Conservation (phyloP, 2,797 vertebrate species). For the Enteromius treurensis region DNA sequence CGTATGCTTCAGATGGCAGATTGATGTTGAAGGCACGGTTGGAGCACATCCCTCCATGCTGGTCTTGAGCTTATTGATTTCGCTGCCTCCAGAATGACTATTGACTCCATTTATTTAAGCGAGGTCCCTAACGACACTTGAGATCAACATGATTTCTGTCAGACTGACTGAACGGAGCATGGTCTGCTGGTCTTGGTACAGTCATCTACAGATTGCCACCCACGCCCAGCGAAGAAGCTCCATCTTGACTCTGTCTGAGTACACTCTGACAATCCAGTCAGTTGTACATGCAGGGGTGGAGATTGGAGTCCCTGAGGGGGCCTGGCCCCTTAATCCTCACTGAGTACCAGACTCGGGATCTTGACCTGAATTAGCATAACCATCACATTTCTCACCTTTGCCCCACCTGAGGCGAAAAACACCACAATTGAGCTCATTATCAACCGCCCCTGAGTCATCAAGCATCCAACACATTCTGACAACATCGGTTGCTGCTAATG, state of each 20-base stretch:
- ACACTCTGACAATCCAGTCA: slow-evolving; percentile 11
- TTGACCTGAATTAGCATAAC: slow-evolving; percentile 48
- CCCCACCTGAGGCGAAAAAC: slow-evolving; percentile 28
- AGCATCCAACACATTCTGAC: slow-evolving; percentile 36
- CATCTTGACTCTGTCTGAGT: slow-evolving; percentile 18
- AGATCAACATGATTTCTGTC: slow-evolving; percentile 54
- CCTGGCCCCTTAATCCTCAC: background rate
- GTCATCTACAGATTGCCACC: slow-evolving; percentile 1
- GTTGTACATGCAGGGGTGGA: slow-evolving; percentile 32
- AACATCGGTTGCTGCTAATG: slow-evolving; percentile 49
- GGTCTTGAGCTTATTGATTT: slow-evolving; percentile 54
- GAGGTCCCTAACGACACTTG: slow-evolving; percentile 46
- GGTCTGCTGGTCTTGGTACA: slow-evolving; percentile 27
- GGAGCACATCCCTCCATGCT: slow-evolving; percentile 33
- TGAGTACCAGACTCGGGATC: slow-evolving; percentile 36
- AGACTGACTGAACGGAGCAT: slow-evolving; percentile 31
- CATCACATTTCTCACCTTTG: slow-evolving; percentile 49
- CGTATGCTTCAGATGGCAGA: slow-evolving; percentile 39
- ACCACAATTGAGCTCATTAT: slow-evolving; percentile 44
- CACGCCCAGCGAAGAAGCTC: slow-evolving; percentile 8
- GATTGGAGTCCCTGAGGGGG: slow-evolving; percentile 12
- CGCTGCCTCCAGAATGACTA: slow-evolving; percentile 37
- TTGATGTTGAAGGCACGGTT: slow-evolving; percentile 51
- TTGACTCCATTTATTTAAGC: slow-evolving; percentile 56
- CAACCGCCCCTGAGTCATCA: slow-evolving; percentile 22